Evolutionary conservation across 2,888 invertebrate genomes (phyloP), one percentile per base, ranked within the genome.

Genomic region (Ceraclea dissimilis): DNA sequence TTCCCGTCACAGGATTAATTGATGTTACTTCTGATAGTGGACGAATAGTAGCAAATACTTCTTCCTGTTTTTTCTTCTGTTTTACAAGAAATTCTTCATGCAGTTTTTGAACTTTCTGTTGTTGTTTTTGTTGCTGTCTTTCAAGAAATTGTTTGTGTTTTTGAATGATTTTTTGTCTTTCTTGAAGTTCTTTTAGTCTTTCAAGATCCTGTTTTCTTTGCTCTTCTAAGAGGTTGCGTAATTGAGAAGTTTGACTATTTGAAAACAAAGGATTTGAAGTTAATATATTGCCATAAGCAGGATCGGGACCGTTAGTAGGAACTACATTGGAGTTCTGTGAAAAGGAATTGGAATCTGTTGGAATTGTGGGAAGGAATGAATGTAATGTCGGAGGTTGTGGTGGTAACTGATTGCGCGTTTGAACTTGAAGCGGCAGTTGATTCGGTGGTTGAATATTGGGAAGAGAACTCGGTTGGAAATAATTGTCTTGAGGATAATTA

Each of bases 81-180:
- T 83, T 82, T 62, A 79, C 80, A 0, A 86, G 64, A 65, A 86
- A 86, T 57, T 85, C 84, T 62, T 84, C 81, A 63, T 90, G 88
- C 22, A 87, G 75, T 64, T 83, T 81, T 61, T 87, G 80, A 0
- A 87, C 83, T 66, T 89, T 89, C 65, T 86, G 85, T 65, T 88
- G 83, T 46, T 87, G 85, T 63, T 87, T 87, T 63, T 89, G 82
- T 64, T 89, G 88, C 65, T 88, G 88, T 65, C 86, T 88, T 64
- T 89, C 88, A 2, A 87, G 81, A 63, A 88, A 84, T 63, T 88
- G 82, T 64, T 88, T 88, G 63, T 86, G 86, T 65, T 86, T 86
- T 63, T 86, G 85, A 58, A 86, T 86, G 2, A 86, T 79, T 61
- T 84, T 79, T 64, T 86, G 85, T 63, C 86, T 81, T 62, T 88